Percentiles rank a stretch among this genome's conserved stretches.
These are phyloP conservation scores for Phengaris arion DNA, from an alignment of 2,888 invertebrate genomes.

Conservation along the genomic window DNA sequence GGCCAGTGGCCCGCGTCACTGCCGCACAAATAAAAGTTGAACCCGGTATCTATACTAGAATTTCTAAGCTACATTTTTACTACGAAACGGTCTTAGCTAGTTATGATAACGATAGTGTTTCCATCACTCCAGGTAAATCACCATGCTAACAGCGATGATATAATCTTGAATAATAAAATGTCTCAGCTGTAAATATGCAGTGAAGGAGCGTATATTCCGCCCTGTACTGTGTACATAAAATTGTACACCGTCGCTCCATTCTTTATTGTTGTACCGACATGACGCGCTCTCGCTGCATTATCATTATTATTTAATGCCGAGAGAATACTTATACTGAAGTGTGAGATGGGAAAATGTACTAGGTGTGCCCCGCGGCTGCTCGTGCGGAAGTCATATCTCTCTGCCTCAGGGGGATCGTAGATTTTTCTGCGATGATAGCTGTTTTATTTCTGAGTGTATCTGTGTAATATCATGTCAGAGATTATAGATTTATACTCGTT, in stretches of 20 bases:
- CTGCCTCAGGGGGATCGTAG: background rate
- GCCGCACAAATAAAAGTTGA: background rate
- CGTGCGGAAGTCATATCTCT: background rate
- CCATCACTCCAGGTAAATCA: background rate
- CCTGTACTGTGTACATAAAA: background rate
- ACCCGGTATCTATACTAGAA: background rate
- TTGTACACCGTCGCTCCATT: background rate
- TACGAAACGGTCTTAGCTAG: background rate
- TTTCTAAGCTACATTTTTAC: background rate
- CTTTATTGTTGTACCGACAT: constrained; percentile 25
- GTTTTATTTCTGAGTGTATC: background rate
- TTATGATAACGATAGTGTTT: background rate
- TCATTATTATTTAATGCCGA: constrained; percentile 20
- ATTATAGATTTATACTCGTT: too few relatives aligned
- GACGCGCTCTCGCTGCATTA: constrained; percentile 14
- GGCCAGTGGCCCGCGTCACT: background rate
- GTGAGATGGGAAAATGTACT: background rate
- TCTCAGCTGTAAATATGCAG: constrained; percentile 11
- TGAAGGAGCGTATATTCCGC: constrained; percentile 2
- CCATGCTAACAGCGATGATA: constrained; percentile 20
- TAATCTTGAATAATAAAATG: constrained; percentile 20
- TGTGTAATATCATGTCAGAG: too few relatives aligned
- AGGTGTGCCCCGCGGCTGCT: background rate
- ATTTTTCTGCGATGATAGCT: background rate
- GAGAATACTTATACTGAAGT: constrained; percentile 2